phyloP scores from a whole-genome alignment of 92 coral and sea anemone species.

The Chrysogorgia sp. region DNA sequence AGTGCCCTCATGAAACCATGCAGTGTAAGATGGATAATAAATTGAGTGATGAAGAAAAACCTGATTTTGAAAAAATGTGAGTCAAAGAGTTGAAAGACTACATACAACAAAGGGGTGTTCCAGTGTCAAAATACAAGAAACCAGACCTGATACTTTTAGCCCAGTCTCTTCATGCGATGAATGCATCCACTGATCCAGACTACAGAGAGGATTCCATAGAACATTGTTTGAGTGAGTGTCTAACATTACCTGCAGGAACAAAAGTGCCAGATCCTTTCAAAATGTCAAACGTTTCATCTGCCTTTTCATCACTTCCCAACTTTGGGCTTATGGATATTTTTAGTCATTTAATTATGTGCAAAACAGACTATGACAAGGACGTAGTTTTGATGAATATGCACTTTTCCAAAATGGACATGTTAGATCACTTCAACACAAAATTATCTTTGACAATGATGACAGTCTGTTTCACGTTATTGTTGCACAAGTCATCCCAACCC shows the following conservation, averaged over 20 bases:
- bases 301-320: constrained; percentile 69
- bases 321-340: constrained; percentile 65
- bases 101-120: constrained; percentile 56
- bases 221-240: constrained; percentile 48
- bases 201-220: constrained; percentile 66
- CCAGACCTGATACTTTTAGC: constrained; percentile 66
- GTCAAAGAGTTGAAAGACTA: constrained; percentile 54
- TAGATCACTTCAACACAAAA: constrained; percentile 42
- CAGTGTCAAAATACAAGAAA: constrained; percentile 62
- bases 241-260: constrained; percentile 60
- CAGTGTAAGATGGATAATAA: no score
- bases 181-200: constrained; percentile 63
- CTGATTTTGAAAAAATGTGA: constrained; percentile 57
- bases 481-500: constrained; percentile 68
- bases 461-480: constrained; percentile 51
- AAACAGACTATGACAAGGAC: constrained; percentile 66
- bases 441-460: constrained; percentile 67
- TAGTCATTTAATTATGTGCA: constrained; percentile 69
- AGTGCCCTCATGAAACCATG: neutral
- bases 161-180: constrained; percentile 56
- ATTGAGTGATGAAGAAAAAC: constrained; percentile 1
- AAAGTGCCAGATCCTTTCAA: constrained; percentile 60
- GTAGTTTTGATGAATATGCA: constrained; percentile 69
- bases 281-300: constrained; percentile 66
- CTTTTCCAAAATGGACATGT: constrained; percentile 68